Conservation (phyloP, 2,888 invertebrate genomes). For the Tenthredo livida region DNA sequence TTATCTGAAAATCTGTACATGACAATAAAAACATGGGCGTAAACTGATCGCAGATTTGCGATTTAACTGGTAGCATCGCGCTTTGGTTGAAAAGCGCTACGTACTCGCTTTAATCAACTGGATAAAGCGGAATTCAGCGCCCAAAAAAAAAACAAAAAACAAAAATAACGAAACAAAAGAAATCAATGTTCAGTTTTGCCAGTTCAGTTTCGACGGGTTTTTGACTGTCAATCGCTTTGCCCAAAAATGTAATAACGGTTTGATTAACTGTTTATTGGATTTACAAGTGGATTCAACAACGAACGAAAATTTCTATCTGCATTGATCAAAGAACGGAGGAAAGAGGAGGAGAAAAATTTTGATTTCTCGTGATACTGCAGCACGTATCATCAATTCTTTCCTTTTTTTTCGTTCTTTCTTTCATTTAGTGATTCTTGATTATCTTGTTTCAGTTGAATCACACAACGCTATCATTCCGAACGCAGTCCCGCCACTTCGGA, state of each 20-base stretch:
- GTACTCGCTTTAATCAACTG: not conserved
- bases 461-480: slow-evolving; percentile 63
- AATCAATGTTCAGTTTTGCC: slow-evolving; percentile 4
- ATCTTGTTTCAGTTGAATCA: slow-evolving; percentile 64
- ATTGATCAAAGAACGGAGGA: not conserved
- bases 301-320: not conserved
- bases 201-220: not conserved
- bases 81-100: not conserved
- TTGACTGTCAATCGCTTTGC: not conserved
- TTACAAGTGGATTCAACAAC: not conserved
- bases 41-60: not conserved
- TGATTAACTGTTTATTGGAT: not conserved
- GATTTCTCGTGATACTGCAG: not conserved
- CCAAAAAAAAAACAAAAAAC: not conserved
- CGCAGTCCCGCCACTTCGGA: slow-evolving; percentile 59
- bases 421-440: not conserved
- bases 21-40: slow-evolving; percentile 17
- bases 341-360: not conserved
- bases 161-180: not conserved
- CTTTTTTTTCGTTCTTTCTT: not conserved
- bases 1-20: slow-evolving; percentile 1
- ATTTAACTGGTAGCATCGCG: slow-evolving; percentile 1
- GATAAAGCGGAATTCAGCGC: not conserved
- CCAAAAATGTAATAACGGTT: not conserved
- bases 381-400: not conserved